Conservation (phyloP, 1,140 invertebrate species). For the Parasteatoda tepidariorum region DNA sequence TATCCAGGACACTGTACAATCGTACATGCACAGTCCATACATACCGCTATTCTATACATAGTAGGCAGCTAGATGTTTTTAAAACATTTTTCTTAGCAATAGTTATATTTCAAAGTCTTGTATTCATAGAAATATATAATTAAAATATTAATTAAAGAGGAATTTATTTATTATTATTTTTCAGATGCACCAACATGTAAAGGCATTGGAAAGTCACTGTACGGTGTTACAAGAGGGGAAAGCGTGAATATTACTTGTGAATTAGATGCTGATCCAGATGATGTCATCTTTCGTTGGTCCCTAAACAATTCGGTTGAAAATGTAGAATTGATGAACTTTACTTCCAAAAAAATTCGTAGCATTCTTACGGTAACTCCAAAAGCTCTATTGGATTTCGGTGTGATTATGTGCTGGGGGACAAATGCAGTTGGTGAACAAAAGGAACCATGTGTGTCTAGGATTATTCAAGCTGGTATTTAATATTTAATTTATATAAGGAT, state of each 20-base stretch:
- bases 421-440: slow-evolving; percentile 61
- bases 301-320: slow-evolving; percentile 92
- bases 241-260: slow-evolving; percentile 85
- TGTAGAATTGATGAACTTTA: slow-evolving; percentile 68
- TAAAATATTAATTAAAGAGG: too few relatives aligned
- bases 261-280: slow-evolving; percentile 86
- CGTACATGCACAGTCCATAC: too few relatives aligned
- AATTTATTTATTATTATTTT: too few relatives aligned
- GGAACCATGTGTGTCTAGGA: slow-evolving; percentile 58
- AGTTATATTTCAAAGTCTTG: too few relatives aligned
- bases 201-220: slow-evolving; percentile 82
- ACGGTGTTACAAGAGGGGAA: slow-evolving; percentile 90
- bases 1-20: too few relatives aligned
- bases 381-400: slow-evolving; percentile 53
- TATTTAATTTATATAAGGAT: too few relatives aligned
- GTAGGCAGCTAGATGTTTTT: too few relatives aligned
- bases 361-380: slow-evolving; percentile 53
- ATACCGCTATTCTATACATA: too few relatives aligned
- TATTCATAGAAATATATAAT: too few relatives aligned
- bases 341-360: background rate
- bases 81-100: too few relatives aligned
- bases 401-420: slow-evolving; percentile 61
- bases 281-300: slow-evolving; percentile 85
- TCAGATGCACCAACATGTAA: slow-evolving; percentile 87
- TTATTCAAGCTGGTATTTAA: slow-evolving; percentile 52